These are phyloP conservation scores for Ophioninae sp. DNA, from an alignment of 2,888 invertebrate genomes.

Conservation along the genomic window DNA sequence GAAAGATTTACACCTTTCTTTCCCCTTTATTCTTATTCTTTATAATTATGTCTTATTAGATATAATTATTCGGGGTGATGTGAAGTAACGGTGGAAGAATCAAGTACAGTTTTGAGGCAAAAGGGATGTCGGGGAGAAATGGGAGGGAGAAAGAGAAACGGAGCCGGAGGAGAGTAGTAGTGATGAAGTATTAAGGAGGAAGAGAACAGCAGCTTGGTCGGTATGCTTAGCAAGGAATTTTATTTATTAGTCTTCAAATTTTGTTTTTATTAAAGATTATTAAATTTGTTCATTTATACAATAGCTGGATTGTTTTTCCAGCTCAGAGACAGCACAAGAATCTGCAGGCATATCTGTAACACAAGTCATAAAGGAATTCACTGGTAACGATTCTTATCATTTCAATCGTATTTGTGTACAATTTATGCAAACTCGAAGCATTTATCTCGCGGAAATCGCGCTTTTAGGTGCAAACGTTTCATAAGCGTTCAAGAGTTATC, in stretches of 20 bases:
- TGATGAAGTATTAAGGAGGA: conserved; percentile 46
- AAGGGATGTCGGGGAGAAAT: not conserved
- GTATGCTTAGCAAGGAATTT: conserved; percentile 71
- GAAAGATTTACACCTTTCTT: no score
- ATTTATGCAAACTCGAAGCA: conserved; percentile 16
- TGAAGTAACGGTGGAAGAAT: not conserved
- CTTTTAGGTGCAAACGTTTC: not conserved
- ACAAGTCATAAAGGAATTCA: conserved; percentile 56
- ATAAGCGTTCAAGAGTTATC: not conserved
- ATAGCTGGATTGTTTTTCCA: conserved; percentile 79
- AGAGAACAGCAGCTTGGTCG: conserved; percentile 58
- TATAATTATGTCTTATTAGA: no score
- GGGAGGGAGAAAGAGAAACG: not conserved
- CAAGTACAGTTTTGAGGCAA: not conserved
- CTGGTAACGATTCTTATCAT: conserved; percentile 37
- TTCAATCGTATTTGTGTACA: not conserved
- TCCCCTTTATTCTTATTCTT: no score
- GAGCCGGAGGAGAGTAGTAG: not conserved
- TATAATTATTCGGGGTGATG: not conserved
- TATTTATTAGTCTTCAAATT: conserved; percentile 79
- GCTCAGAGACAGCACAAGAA: conserved; percentile 79
- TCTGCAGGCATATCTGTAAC: conserved; percentile 80
- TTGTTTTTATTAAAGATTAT: conserved; percentile 81
- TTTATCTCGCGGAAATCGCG: no score
- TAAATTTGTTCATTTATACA: conserved; percentile 82